phyloP scores from a whole-genome alignment of 2,797 vertebrate genomes.

The Leucoraja ocellata region DNA sequence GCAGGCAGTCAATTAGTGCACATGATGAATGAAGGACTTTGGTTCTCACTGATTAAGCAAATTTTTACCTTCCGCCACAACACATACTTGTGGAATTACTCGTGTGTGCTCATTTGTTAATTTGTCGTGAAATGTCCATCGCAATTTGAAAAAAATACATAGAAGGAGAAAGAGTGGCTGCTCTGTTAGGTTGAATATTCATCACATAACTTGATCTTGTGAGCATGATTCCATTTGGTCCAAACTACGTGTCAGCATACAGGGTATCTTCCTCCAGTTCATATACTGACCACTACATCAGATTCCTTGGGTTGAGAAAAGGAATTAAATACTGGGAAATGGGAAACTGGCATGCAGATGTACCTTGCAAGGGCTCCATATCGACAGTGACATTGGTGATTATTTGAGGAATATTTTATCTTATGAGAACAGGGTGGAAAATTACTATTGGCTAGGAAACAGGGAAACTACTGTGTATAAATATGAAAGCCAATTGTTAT shows the following conservation, averaged over 20 bases:
- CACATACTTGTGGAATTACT: not conserved
- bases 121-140: too few species aligned
- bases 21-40: constrained; percentile 18
- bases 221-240: not conserved
- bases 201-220: not conserved
- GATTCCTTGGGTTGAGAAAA: not conserved
- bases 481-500: not conserved
- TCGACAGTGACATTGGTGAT: not conserved
- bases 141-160: not conserved
- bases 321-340: not conserved
- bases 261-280: not conserved
- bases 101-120: not conserved
- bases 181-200: not conserved
- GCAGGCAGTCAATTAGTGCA: not conserved
- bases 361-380: not conserved
- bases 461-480: not conserved
- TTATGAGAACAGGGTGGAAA: not conserved
- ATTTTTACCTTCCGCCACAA: not conserved
- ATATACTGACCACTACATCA: not conserved
- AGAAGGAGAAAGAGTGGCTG: not conserved
- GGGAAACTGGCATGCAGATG: not conserved
- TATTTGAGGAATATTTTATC: not conserved
- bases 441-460: not conserved
- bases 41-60: not conserved
- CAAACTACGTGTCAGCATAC: not conserved